Evolutionary conservation across 2,113 vertebrate genomes (phyloP).

Genomic region (Azemiops feae): DNA sequence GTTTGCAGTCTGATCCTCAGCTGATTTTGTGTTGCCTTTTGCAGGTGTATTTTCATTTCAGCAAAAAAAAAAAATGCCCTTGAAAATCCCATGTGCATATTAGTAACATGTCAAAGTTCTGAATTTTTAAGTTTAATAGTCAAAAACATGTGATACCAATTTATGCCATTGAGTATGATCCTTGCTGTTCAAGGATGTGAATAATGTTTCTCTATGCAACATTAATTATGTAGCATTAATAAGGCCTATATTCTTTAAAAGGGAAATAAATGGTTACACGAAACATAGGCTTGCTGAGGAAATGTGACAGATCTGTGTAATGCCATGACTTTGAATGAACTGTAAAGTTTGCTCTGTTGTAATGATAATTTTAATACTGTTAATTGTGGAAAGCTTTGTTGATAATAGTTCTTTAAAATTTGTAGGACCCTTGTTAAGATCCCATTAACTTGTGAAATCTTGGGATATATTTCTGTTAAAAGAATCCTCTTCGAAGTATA

Average conservation of each 20-base stretch:
- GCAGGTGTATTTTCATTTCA: neutral
- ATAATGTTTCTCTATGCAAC: neutral
- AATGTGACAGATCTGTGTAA: neutral
- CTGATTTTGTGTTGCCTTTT: neutral
- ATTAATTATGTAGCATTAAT: neutral
- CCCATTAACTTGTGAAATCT: fast-evolving
- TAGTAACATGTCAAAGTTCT: neutral
- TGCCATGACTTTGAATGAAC: neutral
- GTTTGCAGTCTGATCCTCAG: neutral
- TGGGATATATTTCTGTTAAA: neutral
- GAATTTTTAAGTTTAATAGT: neutral
- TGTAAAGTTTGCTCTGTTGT: neutral
- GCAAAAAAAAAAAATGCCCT: neutral
- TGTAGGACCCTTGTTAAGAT: neutral
- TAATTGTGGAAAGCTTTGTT: neutral
- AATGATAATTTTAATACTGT: neutral
- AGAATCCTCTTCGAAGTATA: neutral
- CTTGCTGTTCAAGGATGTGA: neutral
- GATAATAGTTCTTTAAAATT: neutral
- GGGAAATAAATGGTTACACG: neutral
- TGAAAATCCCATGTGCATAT: neutral
- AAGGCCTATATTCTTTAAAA: neutral
- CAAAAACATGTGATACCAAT: neutral
- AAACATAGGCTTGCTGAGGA: neutral
- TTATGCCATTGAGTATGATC: neutral